Evolutionary conservation across 2,113 vertebrate genomes (phyloP).

Genomic region (Sander vitreus): DNA sequence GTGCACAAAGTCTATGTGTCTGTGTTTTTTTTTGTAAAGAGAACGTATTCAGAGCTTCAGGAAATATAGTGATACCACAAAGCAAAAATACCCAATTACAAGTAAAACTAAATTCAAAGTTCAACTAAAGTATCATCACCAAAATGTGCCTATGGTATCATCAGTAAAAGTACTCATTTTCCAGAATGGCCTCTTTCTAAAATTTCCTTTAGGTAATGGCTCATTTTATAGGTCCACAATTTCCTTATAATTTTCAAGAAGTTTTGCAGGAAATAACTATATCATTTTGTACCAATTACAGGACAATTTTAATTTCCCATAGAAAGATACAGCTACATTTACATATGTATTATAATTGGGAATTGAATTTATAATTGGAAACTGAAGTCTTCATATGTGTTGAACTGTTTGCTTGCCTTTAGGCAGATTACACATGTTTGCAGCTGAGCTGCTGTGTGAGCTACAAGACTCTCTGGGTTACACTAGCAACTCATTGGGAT

Average conservation of each 20-base stretch:
- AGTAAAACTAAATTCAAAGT: background rate
- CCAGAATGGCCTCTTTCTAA: background rate
- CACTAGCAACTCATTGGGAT: background rate
- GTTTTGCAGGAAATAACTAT: background rate
- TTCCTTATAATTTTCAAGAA: background rate
- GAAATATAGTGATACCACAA: background rate
- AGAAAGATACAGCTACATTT: background rate
- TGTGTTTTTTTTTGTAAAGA: background rate
- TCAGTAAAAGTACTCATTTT: background rate
- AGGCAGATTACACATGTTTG: background rate
- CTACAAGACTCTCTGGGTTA: background rate
- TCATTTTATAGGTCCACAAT: background rate
- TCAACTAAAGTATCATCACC: background rate
- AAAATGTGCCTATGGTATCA: background rate
- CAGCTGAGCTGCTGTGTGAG: conserved; percentile 10
- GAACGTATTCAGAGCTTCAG: background rate
- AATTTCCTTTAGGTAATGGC: background rate
- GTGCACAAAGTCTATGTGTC: background rate
- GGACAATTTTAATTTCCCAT: background rate
- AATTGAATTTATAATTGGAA: background rate
- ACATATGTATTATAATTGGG: too few relatives aligned
- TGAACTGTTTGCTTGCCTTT: background rate
- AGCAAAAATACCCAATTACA: background rate
- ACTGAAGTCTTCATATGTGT: background rate
- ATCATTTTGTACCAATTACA: background rate